Conservation (phyloP, 2,888 invertebrate species). For the Malthinus seriepunctatus region DNA sequence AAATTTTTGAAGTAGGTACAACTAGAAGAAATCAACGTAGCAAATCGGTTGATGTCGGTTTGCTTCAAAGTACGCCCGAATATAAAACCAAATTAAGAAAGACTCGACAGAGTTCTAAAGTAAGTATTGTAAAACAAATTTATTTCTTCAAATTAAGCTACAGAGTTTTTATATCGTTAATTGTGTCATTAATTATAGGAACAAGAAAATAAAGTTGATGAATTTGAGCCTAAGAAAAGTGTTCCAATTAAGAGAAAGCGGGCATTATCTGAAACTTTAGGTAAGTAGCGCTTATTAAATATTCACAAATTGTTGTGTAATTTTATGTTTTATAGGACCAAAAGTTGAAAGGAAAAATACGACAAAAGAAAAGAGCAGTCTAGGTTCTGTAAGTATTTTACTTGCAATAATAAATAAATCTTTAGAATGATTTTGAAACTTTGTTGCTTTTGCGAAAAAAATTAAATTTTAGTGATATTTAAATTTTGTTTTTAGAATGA, state of each 20-base stretch:
- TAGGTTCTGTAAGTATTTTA: too few species aligned
- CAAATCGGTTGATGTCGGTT: slow-evolving; percentile 5
- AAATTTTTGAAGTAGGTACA: too few species aligned
- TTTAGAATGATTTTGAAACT: too few species aligned
- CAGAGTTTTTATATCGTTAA: background rate
- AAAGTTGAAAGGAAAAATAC: too few species aligned
- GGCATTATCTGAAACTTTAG: background rate
- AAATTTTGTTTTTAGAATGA: too few species aligned
- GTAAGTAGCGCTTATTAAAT: background rate
- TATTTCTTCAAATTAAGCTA: background rate
- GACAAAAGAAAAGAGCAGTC: too few species aligned
- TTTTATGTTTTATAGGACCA: too few species aligned
- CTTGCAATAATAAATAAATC: too few species aligned
- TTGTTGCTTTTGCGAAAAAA: too few species aligned
- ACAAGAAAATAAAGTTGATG: background rate
- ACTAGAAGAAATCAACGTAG: slow-evolving; percentile 7
- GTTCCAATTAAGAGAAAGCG: background rate
- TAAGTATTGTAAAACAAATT: background rate
- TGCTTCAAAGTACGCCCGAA: background rate
- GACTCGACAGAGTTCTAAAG: slow-evolving; percentile 14
- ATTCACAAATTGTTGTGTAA: too few species aligned
- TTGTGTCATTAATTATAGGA: slow-evolving; percentile 12
- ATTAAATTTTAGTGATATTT: too few species aligned
- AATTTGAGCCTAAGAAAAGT: slow-evolving; percentile 8
- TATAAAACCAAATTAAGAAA: slow-evolving; percentile 14